These are phyloP conservation scores for Carapus acus DNA, from an alignment of 2,797 vertebrate species.

Conservation along the genomic window DNA sequence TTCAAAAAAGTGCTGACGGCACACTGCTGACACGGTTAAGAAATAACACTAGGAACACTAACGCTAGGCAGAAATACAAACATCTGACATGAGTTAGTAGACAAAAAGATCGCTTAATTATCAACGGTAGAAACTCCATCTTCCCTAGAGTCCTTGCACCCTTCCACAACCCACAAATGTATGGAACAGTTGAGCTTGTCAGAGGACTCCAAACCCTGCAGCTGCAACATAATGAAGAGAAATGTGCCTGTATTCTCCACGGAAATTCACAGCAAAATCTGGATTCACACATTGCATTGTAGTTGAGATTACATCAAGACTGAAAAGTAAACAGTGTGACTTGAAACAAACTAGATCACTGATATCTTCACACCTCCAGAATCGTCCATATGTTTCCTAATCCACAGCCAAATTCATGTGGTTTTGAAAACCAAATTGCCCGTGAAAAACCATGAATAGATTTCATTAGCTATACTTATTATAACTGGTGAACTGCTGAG, in stretches of 20 bases:
- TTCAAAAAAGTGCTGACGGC: constrained; percentile 64
- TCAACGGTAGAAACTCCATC: constrained; percentile 55
- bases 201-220: constrained; percentile 23
- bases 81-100: constrained; percentile 66
- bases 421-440: no score
- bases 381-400: no score
- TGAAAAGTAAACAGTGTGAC: no score
- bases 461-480: no score
- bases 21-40: constrained; percentile 61
- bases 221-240: constrained; percentile 12
- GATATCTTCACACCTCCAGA: no score
- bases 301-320: no score
- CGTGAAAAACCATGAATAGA: no score
- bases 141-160: constrained; percentile 21
- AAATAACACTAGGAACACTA: constrained; percentile 47
- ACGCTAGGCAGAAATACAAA: constrained; percentile 53
- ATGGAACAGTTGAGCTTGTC: constrained; percentile 28
- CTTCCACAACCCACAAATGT: constrained; percentile 13
- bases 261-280: no score
- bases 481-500: no score
- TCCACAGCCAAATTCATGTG: no score
- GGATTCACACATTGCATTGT: no score
- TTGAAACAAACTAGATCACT: no score
- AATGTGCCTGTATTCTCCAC: neutral
- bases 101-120: constrained; percentile 56